Evolutionary conservation across 2,113 vertebrate genomes (phyloP).

Genomic region (Eurystomus gularis): DNA sequence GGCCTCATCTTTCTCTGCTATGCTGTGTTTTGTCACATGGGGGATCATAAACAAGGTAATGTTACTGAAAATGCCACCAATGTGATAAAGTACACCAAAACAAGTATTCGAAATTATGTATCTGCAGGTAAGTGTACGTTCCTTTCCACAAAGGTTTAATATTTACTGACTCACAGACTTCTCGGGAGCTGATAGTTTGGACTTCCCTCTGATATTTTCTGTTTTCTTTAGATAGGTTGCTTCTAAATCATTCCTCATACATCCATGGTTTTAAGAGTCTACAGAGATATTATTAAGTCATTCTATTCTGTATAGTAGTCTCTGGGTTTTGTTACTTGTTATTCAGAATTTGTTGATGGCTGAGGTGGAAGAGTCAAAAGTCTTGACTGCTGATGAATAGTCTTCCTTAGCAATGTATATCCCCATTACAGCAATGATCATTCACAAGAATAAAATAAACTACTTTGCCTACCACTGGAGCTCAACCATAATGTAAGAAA

Average conservation of each 20-base stretch:
- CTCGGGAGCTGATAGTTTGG: slow-evolving; percentile 22
- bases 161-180: slow-evolving; percentile 41
- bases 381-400: background rate
- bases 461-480: background rate
- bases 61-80: slow-evolving; percentile 29
- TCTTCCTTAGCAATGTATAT: background rate
- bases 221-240: slow-evolving; percentile 27
- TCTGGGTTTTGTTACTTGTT: slow-evolving; percentile 24
- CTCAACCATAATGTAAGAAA: background rate
- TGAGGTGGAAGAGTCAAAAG: slow-evolving; percentile 1
- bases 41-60: slow-evolving; percentile 13
- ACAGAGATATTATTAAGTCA: slow-evolving; percentile 59
- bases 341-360: slow-evolving; percentile 9
- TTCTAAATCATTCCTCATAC: slow-evolving; percentile 44
- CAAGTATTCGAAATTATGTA: slow-evolving; percentile 52
- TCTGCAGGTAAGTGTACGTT: slow-evolving; percentile 49
- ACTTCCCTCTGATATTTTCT: slow-evolving; percentile 22
- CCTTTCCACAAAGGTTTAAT: slow-evolving; percentile 55
- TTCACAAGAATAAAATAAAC: background rate
- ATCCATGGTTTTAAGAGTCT: slow-evolving; percentile 61
- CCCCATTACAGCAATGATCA: rapidly evolving
- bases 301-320: background rate
- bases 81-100: slow-evolving; percentile 44
- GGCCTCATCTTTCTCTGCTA: background rate
- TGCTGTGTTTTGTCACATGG: background rate